Evolutionary conservation across 2,113 vertebrate genomes (phyloP), one percentile per base, ranked within the genome.

Genomic region (Nesogale talazaci): DNA sequence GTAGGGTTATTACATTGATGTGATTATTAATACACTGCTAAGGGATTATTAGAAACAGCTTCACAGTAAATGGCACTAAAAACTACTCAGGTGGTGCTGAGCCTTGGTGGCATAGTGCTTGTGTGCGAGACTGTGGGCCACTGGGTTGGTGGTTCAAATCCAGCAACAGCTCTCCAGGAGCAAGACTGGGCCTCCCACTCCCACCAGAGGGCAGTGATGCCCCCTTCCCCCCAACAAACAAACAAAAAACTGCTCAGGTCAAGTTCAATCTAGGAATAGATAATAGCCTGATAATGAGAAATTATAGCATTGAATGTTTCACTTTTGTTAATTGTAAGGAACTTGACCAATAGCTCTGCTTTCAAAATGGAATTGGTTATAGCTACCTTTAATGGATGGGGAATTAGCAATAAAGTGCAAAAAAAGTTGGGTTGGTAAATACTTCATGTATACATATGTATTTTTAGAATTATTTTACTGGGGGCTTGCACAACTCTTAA

Each of bases 11-110:
- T 91, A 59, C 6, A 2, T 52, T 91, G 79, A 88, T 81, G 12
- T 83, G 80, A 52, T 85, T 83, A 27, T 90, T 81, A 57, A n/a
- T 80, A 79, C 78, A 81, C 74, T 90, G 61, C 12, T 95, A 80
- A 72, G 61, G 86, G 67, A 59, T 89, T 88, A 81, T 31, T 86
- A 20, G 69, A 83, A 42, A 81, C 20, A 88, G 2, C 11, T 90
- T 87, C 81, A 85, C 77, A 12, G 36, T 89, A 67, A 75, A 77
- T 74, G 40, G n/a, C 82, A 29, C 1, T 63, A 38, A 94, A 95
- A 95, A 36, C 22, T 86, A 34, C 63, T 72, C 34, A 72, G 25
- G 14, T 83, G n/a, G n/a, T n/a, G n/a, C n/a, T n/a, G n/a, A n/a
- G n/a, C n/a, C n/a, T n/a, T n/a, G n/a, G n/a, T n/a, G n/a, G n/a